A percentile compares a stretch with the other conserved stretches of the same genome.
Evolutionary conservation across 2,113 vertebrate genomes (phyloP).

Genomic region (Baryphthengus martii): DNA sequence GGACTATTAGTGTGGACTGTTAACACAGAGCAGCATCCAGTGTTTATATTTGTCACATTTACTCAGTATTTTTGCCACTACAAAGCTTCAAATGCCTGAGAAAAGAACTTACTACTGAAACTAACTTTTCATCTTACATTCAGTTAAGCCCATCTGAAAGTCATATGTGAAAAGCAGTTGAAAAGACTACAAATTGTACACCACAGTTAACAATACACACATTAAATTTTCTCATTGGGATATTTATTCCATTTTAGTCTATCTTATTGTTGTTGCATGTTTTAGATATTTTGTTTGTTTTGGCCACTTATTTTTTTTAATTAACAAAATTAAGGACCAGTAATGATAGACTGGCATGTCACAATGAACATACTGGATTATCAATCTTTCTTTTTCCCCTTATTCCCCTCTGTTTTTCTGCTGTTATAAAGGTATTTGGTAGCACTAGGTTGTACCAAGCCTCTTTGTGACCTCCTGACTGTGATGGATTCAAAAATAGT

Average conservation of each 20-base stretch:
- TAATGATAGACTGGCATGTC: neutral
- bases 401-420: neutral
- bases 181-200: neutral
- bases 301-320: neutral
- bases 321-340: neutral
- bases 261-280: neutral
- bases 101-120: neutral
- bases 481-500: conserved; percentile 94
- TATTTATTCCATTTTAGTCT: neutral
- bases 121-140: neutral
- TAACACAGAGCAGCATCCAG: neutral
- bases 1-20: neutral
- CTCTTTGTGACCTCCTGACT: conserved; percentile 89
- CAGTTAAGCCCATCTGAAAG: neutral
- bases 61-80: neutral
- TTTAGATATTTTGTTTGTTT: neutral
- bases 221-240: neutral
- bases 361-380: neutral
- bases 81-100: neutral
- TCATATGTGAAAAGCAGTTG: neutral
- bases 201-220: neutral
- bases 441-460: conserved; percentile 88
- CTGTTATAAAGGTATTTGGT: conserved; percentile 83
- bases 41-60: neutral
- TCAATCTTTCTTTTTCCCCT: neutral